Conservation (phyloP, 1,140 invertebrate genomes). For the Heliconius eleuchia region DNA sequence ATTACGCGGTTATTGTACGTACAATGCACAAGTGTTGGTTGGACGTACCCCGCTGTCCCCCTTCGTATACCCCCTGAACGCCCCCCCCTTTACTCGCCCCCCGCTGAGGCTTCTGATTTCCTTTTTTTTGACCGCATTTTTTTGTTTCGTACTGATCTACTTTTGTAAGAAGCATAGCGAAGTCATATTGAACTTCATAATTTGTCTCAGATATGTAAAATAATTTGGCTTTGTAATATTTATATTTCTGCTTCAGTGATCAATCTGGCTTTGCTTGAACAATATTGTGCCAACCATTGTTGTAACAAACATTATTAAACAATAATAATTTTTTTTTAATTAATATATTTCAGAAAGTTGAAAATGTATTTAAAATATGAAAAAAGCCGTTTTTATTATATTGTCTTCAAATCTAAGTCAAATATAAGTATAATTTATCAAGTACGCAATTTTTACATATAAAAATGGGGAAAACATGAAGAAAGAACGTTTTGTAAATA, state of each 20-base stretch:
- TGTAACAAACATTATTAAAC: too few species aligned
- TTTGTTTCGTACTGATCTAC: constrained; percentile 8
- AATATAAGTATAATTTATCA: too few species aligned
- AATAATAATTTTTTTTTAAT: too few species aligned
- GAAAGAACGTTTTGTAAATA: too few species aligned
- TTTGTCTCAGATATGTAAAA: not conserved
- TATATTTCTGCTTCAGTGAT: too few species aligned
- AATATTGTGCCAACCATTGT: too few species aligned
- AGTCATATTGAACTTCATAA: not conserved
- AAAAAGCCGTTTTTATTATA: too few species aligned
- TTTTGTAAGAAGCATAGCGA: constrained; percentile 4
- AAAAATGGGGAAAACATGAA: too few species aligned
- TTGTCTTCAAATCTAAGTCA: too few species aligned
- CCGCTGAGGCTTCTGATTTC: not conserved
- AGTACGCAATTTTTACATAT: too few species aligned
- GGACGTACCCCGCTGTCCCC: not conserved
- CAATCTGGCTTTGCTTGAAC: not conserved
- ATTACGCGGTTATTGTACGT: constrained; percentile 8
- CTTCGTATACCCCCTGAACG: not conserved
- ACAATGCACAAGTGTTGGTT: not conserved
- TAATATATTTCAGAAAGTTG: too few species aligned
- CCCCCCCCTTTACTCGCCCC: not conserved
- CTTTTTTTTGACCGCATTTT: not conserved
- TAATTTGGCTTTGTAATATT: not conserved
- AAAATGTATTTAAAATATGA: too few species aligned